Conservation (phyloP, 2,888 invertebrate species). For the Noctua fimbriata region DNA sequence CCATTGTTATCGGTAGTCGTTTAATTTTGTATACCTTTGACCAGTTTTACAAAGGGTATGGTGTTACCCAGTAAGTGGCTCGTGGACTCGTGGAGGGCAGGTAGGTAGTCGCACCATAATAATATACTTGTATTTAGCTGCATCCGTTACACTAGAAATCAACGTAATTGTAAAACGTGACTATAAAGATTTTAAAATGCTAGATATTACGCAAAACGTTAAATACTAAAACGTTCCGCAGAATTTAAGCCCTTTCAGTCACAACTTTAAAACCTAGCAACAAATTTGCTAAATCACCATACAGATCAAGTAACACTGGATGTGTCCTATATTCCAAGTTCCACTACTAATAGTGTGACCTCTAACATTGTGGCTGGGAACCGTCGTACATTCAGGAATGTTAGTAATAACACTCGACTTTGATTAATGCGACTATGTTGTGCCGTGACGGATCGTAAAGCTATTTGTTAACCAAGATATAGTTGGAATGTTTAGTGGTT, state of each 20-base stretch:
- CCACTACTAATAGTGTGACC: constrained; percentile 20
- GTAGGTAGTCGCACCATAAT: background rate
- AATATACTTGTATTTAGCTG: background rate
- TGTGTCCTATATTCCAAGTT: background rate
- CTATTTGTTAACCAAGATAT: constrained; percentile 40
- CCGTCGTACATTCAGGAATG: constrained; percentile 48
- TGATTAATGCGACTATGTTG: constrained; percentile 63
- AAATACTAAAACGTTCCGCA: background rate
- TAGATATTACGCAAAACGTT: background rate
- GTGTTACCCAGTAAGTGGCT: background rate
- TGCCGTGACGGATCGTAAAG: constrained; percentile 37
- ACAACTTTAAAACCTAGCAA: constrained; percentile 31
- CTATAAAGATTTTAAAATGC: background rate
- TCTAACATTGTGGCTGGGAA: constrained; percentile 34
- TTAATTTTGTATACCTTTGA: background rate
- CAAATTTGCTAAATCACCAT: constrained; percentile 51
- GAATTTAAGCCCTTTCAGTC: background rate
- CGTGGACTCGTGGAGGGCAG: background rate
- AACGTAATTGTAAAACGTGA: background rate
- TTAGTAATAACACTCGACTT: constrained; percentile 64
- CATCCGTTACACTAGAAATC: background rate
- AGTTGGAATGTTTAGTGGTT: constrained; percentile 27
- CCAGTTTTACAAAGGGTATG: background rate
- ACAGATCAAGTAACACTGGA: constrained; percentile 32
- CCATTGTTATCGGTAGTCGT: background rate